Percentiles rank a stretch among this genome's conserved stretches.
phyloP scores from a whole-genome alignment of 2,113 vertebrate genomes.

The Micronisus gabar region DNA sequence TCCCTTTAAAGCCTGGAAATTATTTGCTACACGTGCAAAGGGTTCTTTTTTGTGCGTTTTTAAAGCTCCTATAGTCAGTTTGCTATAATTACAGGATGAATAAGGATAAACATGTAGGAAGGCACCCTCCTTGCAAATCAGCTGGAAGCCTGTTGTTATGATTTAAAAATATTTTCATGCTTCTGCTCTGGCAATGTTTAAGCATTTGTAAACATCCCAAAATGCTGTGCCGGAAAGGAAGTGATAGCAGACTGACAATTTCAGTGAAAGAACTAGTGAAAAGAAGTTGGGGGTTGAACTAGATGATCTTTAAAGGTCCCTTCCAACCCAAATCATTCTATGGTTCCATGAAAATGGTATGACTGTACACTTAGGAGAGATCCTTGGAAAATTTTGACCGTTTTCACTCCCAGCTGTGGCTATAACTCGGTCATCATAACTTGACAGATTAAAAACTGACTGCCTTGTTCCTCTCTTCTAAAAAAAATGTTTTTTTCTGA shows the following conservation, averaged over 20 bases:
- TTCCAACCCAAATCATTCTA: not conserved
- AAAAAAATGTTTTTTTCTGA: not conserved
- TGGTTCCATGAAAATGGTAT: not conserved
- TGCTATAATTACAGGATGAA: constrained; percentile 33
- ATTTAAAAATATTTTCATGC: not conserved
- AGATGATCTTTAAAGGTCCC: not conserved
- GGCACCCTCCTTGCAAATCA: constrained; percentile 10
- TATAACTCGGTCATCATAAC: fast-evolving
- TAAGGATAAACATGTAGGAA: constrained; percentile 16
- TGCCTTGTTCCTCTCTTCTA: not conserved
- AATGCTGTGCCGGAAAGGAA: not conserved
- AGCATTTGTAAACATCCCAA: not conserved
- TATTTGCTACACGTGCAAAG: not conserved
- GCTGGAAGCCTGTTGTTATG: constrained; percentile 34
- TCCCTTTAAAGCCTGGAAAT: constrained; percentile 14
- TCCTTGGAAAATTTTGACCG: not conserved
- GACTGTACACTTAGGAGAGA: not conserved
- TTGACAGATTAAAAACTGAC: not conserved
- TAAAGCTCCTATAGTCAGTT: not conserved
- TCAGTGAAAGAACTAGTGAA: not conserved
- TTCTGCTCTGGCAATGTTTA: not conserved
- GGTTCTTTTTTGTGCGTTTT: not conserved
- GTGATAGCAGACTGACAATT: not conserved
- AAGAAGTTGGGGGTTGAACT: not conserved
- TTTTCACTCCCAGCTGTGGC: not conserved